Conservation (phyloP, 1,140 invertebrate species). For the Sycobia sp. region DNA sequence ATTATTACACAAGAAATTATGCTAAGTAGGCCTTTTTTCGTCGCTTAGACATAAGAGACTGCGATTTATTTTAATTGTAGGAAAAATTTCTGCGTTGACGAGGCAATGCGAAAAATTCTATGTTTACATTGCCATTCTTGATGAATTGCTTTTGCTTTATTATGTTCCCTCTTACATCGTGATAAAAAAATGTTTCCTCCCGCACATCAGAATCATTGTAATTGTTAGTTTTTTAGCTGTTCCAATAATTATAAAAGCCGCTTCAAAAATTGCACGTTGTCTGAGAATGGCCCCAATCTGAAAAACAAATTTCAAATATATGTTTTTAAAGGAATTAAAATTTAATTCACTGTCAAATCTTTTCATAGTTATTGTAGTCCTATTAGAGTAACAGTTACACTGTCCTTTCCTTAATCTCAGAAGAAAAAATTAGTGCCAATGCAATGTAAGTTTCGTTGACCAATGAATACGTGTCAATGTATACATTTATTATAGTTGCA, state of each 20-base stretch:
- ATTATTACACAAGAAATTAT: conserved; percentile 32
- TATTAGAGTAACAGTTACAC: too few relatives aligned
- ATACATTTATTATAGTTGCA: too few relatives aligned
- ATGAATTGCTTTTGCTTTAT: neutral
- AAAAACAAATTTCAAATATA: conserved; percentile 34
- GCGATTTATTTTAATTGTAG: conserved; percentile 11
- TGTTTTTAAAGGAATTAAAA: neutral
- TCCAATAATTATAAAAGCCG: conserved; percentile 40
- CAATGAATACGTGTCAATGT: too few relatives aligned
- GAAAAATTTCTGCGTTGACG: conserved; percentile 16
- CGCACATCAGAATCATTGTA: conserved; percentile 5
- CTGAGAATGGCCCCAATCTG: conserved; percentile 59
- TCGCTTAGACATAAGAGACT: conserved; percentile 44
- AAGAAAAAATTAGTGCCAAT: too few relatives aligned
- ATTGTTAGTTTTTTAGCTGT: conserved; percentile 40
- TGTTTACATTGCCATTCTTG: conserved; percentile 31
- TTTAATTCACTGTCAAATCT: too few relatives aligned
- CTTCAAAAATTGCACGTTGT: conserved; percentile 54
- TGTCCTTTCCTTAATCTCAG: too few relatives aligned
- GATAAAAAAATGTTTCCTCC: conserved; percentile 33
- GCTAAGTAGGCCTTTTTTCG: conserved; percentile 54
- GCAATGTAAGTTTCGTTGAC: too few relatives aligned
- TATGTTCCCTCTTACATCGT: conserved; percentile 21
- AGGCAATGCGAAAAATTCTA: conserved; percentile 26
- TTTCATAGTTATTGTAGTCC: too few relatives aligned